Evolutionary conservation across 2,797 vertebrate genomes (phyloP).

Genomic region (Tenualosa thibaudeaui): DNA sequence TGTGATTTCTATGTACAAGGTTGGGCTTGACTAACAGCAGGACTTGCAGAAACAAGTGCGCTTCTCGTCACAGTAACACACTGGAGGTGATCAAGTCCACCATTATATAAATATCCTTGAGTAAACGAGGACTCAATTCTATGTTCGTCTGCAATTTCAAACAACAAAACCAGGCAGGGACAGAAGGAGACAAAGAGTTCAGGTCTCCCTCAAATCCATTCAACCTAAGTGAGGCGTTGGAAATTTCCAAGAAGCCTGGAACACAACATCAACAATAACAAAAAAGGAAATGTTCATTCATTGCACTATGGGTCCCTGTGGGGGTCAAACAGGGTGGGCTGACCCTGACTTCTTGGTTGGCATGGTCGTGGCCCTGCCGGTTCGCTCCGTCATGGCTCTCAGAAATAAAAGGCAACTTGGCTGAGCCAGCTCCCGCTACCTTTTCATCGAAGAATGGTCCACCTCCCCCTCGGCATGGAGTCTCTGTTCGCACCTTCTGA

Average conservation of each 20-base stretch:
- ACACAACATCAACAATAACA: constrained; percentile 58
- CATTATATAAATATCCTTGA: constrained; percentile 41
- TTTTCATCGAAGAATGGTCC: constrained; percentile 63
- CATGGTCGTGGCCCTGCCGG: neutral
- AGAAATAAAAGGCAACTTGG: constrained; percentile 74
- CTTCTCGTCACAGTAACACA: constrained; percentile 46
- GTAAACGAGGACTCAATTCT: neutral
- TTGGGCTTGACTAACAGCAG: constrained; percentile 58
- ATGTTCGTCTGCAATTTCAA: constrained; percentile 14
- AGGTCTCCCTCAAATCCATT: constrained; percentile 54
- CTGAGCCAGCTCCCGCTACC: constrained; percentile 67
- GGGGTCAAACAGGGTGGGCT: neutral
- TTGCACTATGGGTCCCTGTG: constrained; percentile 4
- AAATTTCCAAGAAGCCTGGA: constrained; percentile 56
- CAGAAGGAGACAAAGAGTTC: neutral
- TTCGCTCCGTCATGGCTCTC: neutral
- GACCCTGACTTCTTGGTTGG: neutral
- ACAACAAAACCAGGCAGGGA: neutral
- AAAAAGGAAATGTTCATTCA: constrained; percentile 38
- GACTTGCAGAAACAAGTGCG: constrained; percentile 51
- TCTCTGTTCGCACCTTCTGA: constrained; percentile 66
- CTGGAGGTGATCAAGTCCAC: constrained; percentile 63
- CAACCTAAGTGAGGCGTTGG: constrained; percentile 67
- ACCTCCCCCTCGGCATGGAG: constrained; percentile 60
- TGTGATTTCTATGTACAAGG: constrained; percentile 78